phyloP scores from a whole-genome alignment of 1,140 invertebrate genomes.

The Sarcophaga peregrina region DNA sequence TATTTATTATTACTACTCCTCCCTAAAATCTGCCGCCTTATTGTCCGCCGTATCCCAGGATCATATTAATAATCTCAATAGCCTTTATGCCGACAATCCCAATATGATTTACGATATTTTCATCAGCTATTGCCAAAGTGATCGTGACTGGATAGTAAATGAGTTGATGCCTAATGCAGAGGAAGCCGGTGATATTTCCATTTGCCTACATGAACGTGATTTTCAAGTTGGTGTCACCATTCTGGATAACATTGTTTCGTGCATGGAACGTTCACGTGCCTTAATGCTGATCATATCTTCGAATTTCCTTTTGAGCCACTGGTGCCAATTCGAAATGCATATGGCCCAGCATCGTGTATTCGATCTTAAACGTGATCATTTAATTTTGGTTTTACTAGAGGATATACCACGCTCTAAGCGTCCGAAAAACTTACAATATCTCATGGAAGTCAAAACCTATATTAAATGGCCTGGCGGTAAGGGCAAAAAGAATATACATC shows the following conservation, averaged over 20 bases:
- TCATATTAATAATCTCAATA: constrained; percentile 50
- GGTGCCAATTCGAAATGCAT: constrained; percentile 77
- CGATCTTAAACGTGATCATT: constrained; percentile 71
- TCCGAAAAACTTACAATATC: constrained; percentile 72
- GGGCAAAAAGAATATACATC: constrained; percentile 38
- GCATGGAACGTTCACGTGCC: constrained; percentile 72
- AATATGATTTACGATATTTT: constrained; percentile 71
- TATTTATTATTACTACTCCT: constrained; percentile 71
- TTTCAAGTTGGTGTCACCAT: constrained; percentile 74
- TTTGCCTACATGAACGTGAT: constrained; percentile 74
- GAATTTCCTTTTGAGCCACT: constrained; percentile 72
- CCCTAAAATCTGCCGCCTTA: constrained; percentile 68
- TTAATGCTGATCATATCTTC: constrained; percentile 72
- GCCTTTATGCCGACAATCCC: constrained; percentile 50
- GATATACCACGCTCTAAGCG: constrained; percentile 71
- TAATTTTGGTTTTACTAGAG: constrained; percentile 73
- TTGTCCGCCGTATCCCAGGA: constrained; percentile 57
- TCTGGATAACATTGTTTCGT: constrained; percentile 74
- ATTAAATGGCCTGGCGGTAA: constrained; percentile 71
- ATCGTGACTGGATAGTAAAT: constrained; percentile 72
- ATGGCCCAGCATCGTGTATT: constrained; percentile 73
- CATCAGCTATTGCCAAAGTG: constrained; percentile 73
- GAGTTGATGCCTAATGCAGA: constrained; percentile 72
- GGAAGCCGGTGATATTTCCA: constrained; percentile 68
- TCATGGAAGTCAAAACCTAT: constrained; percentile 75